phyloP scores from a whole-genome alignment of 2,888 invertebrate species.

The Lithophane semibrunnea region DNA sequence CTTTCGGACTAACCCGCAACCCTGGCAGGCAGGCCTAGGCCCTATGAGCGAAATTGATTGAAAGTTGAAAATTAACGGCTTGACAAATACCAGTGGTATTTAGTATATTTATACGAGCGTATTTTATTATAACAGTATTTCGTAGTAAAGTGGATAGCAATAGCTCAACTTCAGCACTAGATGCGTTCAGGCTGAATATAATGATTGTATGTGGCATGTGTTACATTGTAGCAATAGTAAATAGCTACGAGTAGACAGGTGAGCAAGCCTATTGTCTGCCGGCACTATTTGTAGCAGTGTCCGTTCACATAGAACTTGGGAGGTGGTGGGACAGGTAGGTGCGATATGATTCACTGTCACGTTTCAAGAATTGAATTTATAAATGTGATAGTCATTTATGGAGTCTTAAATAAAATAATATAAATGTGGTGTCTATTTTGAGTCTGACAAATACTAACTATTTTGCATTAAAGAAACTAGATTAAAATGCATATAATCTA shows the following conservation, averaged over 20 bases:
- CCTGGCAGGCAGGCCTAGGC: too few relatives aligned
- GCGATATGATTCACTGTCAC: not conserved
- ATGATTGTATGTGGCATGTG: not conserved
- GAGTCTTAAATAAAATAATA: not conserved
- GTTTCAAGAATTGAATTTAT: constrained; percentile 8
- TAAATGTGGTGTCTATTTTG: too few relatives aligned
- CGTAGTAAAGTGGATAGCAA: not conserved
- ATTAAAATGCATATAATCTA: not conserved
- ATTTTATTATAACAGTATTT: constrained; percentile 22
- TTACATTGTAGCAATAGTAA: not conserved
- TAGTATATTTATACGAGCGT: not conserved
- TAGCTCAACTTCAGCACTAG: constrained; percentile 37
- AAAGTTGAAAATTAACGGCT: too few relatives aligned
- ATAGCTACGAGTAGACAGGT: not conserved
- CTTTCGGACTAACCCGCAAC: too few relatives aligned
- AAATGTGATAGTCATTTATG: not conserved
- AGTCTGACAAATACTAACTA: not conserved
- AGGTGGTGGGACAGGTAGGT: not conserved
- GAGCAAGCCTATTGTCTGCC: not conserved
- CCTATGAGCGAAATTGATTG: not conserved
- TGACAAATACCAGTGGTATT: too few relatives aligned
- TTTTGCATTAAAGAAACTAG: not conserved
- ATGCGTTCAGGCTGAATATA: constrained; percentile 8
- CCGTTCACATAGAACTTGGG: not conserved
- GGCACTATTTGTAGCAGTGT: not conserved